These are phyloP conservation scores for Pseudonaja textilis DNA, from an alignment of 2,113 vertebrate species.

Conservation along the genomic window DNA sequence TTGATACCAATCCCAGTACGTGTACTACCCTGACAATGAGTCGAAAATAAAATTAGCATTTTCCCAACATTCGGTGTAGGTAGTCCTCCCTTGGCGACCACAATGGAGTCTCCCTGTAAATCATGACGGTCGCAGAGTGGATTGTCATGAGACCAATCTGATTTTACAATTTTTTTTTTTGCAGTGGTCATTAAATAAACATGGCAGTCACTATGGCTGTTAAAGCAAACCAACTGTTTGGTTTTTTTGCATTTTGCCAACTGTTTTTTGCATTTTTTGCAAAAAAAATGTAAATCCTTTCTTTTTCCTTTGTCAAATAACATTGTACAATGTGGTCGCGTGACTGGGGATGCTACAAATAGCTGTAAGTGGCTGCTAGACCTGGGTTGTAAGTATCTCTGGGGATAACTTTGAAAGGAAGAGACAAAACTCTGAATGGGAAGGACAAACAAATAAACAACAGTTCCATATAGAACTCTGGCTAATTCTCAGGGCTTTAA, in stretches of 20 bases:
- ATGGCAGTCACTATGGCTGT: not conserved
- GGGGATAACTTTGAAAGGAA: not conserved
- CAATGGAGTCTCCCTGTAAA: not conserved
- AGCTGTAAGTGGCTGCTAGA: not conserved
- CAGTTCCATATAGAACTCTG: not conserved
- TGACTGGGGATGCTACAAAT: not conserved
- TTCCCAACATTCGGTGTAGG: not conserved
- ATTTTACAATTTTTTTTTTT: too few relatives aligned
- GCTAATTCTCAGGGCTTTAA: fast-evolving
- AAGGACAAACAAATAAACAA: not conserved
- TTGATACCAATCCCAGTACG: not conserved
- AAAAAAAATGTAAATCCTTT: not conserved
- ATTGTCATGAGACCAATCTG: not conserved
- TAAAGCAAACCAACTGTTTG: not conserved
- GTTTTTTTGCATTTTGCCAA: not conserved
- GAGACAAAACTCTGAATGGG: not conserved
- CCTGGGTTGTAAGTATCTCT: not conserved
- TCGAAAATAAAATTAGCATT: not conserved
- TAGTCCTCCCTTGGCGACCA: not conserved
- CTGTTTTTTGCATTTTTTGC: too few relatives aligned
- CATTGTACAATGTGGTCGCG: not conserved
- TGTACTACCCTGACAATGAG: not conserved
- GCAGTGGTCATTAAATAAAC: not conserved
- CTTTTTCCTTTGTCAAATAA: not conserved
- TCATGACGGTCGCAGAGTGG: not conserved